phyloP scores from a whole-genome alignment of 2,797 vertebrate species.

The Poeciliopsis presidionis region DNA sequence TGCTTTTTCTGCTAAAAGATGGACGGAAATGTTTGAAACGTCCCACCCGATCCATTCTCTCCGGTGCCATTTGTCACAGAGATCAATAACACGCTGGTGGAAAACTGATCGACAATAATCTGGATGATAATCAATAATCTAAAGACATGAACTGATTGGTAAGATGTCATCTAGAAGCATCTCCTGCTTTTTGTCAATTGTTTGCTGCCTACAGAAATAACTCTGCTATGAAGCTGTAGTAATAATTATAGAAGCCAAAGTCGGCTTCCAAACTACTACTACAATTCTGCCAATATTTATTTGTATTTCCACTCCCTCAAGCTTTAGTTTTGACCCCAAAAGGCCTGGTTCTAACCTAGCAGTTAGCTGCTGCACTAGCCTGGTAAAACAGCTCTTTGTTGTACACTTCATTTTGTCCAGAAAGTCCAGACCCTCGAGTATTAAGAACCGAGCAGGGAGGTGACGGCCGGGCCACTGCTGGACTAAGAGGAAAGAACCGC shows the following conservation, averaged over 20 bases:
- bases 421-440: too few relatives aligned
- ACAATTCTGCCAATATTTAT: background rate
- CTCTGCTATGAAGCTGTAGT: background rate
- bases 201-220: background rate
- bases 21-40: background rate
- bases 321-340: background rate
- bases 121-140: background rate
- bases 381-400: too few relatives aligned
- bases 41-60: background rate
- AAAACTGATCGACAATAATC: background rate
- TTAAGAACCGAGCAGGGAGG: too few relatives aligned
- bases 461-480: too few relatives aligned
- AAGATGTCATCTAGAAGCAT: background rate
- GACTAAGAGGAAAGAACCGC: too few relatives aligned
- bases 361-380: background rate
- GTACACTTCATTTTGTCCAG: too few relatives aligned
- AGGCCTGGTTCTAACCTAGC: background rate
- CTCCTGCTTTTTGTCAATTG: background rate
- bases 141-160: background rate
- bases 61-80: background rate
- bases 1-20: conserved; percentile 47
- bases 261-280: background rate
- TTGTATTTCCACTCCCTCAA: background rate
- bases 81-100: background rate
- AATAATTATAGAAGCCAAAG: background rate